phyloP scores from a whole-genome alignment of 1,140 invertebrate species.

The Stegodyphus dumicola region DNA sequence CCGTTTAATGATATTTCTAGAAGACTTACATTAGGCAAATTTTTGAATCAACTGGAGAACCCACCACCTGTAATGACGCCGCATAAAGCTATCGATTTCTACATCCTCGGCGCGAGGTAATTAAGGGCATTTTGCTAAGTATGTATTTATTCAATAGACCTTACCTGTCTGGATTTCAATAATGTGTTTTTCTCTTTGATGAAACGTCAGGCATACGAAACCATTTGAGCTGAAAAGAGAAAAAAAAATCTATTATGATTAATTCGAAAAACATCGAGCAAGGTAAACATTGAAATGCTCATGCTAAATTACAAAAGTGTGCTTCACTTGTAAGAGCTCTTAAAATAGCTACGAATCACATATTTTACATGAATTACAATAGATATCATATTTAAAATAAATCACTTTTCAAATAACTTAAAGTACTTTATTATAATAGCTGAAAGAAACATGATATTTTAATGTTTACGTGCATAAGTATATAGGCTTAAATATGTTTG shows the following conservation, averaged over 20 bases:
- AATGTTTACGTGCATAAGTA: no score
- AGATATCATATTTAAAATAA: no score
- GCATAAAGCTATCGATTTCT: neutral
- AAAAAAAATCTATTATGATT: neutral
- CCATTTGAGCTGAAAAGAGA: conserved; percentile 61
- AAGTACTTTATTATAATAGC: no score
- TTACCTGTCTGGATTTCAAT: conserved; percentile 62
- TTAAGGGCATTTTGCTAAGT: conserved; percentile 13
- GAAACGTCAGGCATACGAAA: conserved; percentile 61
- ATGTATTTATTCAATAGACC: conserved; percentile 7
- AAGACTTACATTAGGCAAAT: conserved; percentile 35
- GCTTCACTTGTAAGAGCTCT: no score
- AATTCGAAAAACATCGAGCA: no score
- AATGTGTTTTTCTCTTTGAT: conserved; percentile 61
- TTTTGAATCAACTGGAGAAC: conserved; percentile 6
- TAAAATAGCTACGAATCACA: no score
- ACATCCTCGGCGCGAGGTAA: neutral
- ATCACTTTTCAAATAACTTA: no score
- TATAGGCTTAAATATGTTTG: no score
- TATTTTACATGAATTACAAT: no score
- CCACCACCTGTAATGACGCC: neutral
- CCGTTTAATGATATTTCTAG: conserved; percentile 6
- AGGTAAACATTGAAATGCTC: no score
- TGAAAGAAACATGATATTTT: no score
- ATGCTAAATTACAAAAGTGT: no score